These are phyloP conservation scores for Cydia fagiglandana DNA, from an alignment of 1,140 invertebrate genomes.

Conservation along the genomic window DNA sequence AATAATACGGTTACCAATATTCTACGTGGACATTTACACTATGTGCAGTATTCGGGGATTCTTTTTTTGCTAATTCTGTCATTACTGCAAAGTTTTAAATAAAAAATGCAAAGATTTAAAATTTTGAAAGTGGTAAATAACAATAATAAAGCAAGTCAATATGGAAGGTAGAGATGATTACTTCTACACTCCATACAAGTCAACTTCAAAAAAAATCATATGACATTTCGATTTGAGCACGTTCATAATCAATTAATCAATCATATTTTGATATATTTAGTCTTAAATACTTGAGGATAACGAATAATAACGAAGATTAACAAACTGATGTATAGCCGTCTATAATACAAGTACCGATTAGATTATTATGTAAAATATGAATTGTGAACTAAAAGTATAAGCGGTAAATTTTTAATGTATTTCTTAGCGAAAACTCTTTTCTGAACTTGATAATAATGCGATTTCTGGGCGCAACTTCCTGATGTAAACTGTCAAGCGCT, in stretches of 20 bases:
- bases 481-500: too few species aligned
- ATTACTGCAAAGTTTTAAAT: background rate
- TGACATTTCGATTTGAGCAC: background rate
- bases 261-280: background rate
- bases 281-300: background rate
- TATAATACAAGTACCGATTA: too few species aligned
- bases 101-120: background rate
- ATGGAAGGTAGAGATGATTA: too few species aligned
- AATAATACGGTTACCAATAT: slow-evolving; percentile 69
- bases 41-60: background rate
- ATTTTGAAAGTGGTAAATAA: background rate
- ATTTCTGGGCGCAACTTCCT: too few species aligned
- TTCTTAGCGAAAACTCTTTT: too few species aligned
- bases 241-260: background rate
- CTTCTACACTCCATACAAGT: too few species aligned
- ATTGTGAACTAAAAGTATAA: too few species aligned
- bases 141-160: background rate
- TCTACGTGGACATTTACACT: slow-evolving; percentile 70
- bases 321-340: too few species aligned
- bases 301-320: too few species aligned
- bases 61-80: slow-evolving; percentile 29
- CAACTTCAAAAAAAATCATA: background rate
- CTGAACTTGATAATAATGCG: too few species aligned
- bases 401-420: too few species aligned
- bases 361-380: too few species aligned